phyloP scores from a whole-genome alignment of 2,797 vertebrate genomes.

The Psittacula derbiana region DNA sequence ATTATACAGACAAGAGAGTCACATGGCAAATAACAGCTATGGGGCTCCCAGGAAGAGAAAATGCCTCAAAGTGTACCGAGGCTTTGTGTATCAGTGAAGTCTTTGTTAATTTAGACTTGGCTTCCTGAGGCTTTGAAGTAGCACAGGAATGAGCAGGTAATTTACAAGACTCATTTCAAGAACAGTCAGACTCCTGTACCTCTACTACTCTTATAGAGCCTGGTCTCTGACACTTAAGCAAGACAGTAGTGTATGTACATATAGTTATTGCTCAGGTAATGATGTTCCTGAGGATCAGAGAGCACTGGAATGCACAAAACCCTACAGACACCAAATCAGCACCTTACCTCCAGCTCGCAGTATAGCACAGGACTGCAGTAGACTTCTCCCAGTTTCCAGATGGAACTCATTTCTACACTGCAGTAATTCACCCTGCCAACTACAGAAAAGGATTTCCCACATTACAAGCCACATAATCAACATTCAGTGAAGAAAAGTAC shows the following conservation, averaged over 20 bases:
- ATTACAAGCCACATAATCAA: neutral
- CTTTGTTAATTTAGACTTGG: neutral
- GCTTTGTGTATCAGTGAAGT: neutral
- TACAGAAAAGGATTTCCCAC: constrained; percentile 15
- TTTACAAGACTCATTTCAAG: neutral
- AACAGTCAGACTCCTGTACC: neutral
- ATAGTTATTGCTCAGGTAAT: neutral
- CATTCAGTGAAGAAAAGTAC: neutral
- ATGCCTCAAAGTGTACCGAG: neutral
- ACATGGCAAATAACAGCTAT: neutral
- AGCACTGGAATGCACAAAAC: neutral
- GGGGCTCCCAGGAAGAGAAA: neutral
- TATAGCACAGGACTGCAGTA: constrained; percentile 86
- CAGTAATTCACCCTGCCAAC: constrained; percentile 68
- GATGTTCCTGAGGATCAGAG: neutral
- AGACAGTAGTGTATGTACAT: neutral
- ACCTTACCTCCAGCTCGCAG: constrained; percentile 81
- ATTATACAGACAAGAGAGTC: neutral
- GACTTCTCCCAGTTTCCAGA: constrained; percentile 78
- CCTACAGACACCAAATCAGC: neutral
- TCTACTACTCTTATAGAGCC: neutral
- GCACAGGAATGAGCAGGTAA: neutral
- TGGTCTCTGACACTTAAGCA: neutral
- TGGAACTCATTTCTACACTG: constrained; percentile 64
- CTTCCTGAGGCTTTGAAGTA: neutral